phyloP scores from a whole-genome alignment of 2,888 invertebrate genomes.

The Epinotia brunnichana region DNA sequence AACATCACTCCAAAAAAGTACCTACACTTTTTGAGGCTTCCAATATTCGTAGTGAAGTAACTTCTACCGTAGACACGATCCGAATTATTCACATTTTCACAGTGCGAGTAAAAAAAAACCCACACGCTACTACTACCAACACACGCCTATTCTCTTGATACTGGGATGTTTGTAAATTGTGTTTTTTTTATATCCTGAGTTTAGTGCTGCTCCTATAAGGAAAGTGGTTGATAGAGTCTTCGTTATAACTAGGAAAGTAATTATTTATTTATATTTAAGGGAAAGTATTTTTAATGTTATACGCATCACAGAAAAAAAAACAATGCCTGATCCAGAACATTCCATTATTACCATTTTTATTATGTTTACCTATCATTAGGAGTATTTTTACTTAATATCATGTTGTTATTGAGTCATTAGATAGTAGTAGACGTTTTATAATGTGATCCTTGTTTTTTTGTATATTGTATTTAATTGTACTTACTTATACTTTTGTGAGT shows the following conservation, averaged over 20 bases:
- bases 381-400: conserved; percentile 44
- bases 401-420: conserved; percentile 52
- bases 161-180: conserved; percentile 8
- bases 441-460: conserved; percentile 44
- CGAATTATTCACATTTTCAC: not conserved
- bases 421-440: conserved; percentile 45
- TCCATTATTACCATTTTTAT: conserved; percentile 62
- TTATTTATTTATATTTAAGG: conserved; percentile 50
- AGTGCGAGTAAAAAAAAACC: not conserved
- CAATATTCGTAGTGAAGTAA: not conserved
- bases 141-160: conserved; percentile 1
- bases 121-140: not conserved
- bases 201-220: conserved; percentile 65
- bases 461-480: conserved; percentile 22
- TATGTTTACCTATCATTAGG: conserved; percentile 42
- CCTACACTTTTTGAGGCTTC: not conserved
- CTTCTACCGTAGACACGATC: not conserved
- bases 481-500: conserved; percentile 43
- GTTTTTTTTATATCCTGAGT: conserved; percentile 41
- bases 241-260: conserved; percentile 48
- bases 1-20: not conserved
- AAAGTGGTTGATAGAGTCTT: conserved; percentile 63
- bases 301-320: conserved; percentile 56
- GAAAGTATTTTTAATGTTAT: conserved; percentile 67
- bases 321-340: conserved; percentile 61